phyloP scores from a whole-genome alignment of 2,888 invertebrate genomes.

The Exocentrus adspersus region DNA sequence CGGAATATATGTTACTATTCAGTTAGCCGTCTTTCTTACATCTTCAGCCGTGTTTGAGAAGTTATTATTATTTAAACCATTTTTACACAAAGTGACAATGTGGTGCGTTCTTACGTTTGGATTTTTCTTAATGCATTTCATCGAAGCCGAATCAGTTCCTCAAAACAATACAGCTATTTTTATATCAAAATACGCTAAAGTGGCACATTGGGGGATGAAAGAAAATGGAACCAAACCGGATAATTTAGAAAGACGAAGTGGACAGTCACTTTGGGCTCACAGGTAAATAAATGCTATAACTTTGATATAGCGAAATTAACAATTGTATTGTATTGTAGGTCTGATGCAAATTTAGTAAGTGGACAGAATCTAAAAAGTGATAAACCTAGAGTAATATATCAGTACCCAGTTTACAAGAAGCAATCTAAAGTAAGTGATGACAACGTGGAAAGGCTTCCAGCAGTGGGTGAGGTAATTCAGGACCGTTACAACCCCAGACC shows the following conservation, averaged over 20 bases:
- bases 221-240: conserved; percentile 28
- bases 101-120: neutral
- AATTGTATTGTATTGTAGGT: conserved; percentile 48
- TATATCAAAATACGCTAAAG: conserved; percentile 59
- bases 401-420: conserved; percentile 47
- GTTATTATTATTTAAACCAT: neutral
- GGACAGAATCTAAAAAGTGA: conserved; percentile 51
- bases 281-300: conserved; percentile 50
- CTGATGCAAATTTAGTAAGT: conserved; percentile 51
- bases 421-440: conserved; percentile 31
- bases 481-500: conserved; percentile 61
- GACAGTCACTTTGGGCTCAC: conserved; percentile 56
- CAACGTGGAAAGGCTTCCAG: conserved; percentile 49
- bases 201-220: conserved; percentile 56
- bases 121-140: conserved; percentile 30
- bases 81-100: neutral
- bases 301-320: neutral
- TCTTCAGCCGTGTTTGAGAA: conserved; percentile 32
- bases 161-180: conserved; percentile 46
- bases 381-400: conserved; percentile 45
- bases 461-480: conserved; percentile 59
- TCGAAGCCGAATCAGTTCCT: conserved; percentile 43
- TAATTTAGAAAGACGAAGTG: conserved; percentile 50
- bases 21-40: conserved; percentile 22
- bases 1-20: conserved; percentile 48